Conservation (phyloP, 2,888 invertebrate species). For the Pandemis corylana region DNA sequence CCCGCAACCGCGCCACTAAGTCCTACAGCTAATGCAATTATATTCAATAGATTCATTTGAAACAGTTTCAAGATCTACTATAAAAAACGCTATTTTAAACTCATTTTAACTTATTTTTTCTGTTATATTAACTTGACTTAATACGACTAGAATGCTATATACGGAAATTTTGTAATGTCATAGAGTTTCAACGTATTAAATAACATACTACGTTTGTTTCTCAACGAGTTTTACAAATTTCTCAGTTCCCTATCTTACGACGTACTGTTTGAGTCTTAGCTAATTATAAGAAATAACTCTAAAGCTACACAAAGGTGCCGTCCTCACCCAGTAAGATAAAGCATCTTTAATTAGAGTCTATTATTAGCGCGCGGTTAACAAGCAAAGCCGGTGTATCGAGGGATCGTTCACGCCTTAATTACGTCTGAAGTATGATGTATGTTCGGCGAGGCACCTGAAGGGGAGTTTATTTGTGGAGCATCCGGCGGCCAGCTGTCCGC, state of each 20-base stretch:
- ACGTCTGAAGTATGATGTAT: constrained; percentile 70
- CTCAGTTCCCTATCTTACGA: not conserved
- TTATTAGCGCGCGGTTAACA: constrained; percentile 46
- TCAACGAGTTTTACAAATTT: not conserved
- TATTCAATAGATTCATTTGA: too few relatives aligned
- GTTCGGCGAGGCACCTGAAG: constrained; percentile 67
- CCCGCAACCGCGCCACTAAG: too few relatives aligned
- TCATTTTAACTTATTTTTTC: too few relatives aligned
- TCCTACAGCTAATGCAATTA: too few relatives aligned
- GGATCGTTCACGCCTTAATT: constrained; percentile 59
- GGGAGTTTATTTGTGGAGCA: constrained; percentile 73
- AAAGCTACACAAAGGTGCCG: constrained; percentile 2
- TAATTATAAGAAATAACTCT: constrained; percentile 1
- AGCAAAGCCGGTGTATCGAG: constrained; percentile 51
- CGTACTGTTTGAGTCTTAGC: not conserved
- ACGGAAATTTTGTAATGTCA: too few relatives aligned
- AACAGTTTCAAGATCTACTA: too few relatives aligned
- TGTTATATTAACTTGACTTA: too few relatives aligned
- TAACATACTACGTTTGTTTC: too few relatives aligned
- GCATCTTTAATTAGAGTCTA: constrained; percentile 48
- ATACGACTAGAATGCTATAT: too few relatives aligned
- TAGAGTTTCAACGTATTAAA: too few relatives aligned
- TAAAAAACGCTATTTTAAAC: too few relatives aligned
- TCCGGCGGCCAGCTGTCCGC: constrained; percentile 80
- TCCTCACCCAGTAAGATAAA: constrained; percentile 5